These are phyloP conservation scores for Heliangelus exortis DNA, from an alignment of 2,797 vertebrate genomes.

Conservation along the genomic window DNA sequence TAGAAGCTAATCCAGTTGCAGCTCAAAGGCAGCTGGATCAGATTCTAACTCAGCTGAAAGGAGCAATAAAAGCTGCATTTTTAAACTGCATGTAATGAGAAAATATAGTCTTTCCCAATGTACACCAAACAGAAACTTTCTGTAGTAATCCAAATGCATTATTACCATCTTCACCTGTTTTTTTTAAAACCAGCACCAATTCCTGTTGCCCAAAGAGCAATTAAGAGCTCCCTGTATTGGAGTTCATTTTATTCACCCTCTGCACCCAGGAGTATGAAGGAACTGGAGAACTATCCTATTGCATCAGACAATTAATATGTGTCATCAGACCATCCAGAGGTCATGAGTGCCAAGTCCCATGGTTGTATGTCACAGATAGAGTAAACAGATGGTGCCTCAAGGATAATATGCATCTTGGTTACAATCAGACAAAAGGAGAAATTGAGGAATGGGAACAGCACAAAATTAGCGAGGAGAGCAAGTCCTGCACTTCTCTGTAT, in stretches of 20 bases:
- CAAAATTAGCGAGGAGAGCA: neutral
- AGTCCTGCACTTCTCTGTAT: neutral
- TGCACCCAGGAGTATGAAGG: neutral
- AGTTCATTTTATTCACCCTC: neutral
- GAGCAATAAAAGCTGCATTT: neutral
- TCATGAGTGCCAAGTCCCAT: neutral
- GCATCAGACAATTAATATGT: neutral
- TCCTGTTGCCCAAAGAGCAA: accelerated
- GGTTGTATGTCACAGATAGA: neutral
- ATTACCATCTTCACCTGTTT: neutral
- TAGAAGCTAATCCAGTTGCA: neutral
- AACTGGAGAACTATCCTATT: neutral
- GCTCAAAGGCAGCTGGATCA: neutral
- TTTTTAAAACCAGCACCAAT: neutral
- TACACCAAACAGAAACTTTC: neutral
- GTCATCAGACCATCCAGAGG: neutral
- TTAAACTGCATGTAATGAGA: neutral
- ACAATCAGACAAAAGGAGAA: neutral
- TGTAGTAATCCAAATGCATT: neutral
- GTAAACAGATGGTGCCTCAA: constrained; percentile 40
- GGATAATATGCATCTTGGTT: neutral
- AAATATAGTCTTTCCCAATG: neutral
- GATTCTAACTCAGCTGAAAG: neutral
- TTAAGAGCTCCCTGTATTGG: neutral
- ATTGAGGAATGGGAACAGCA: neutral